Conservation (phyloP, 2,888 invertebrate genomes). For the Cantharis lateralis region DNA sequence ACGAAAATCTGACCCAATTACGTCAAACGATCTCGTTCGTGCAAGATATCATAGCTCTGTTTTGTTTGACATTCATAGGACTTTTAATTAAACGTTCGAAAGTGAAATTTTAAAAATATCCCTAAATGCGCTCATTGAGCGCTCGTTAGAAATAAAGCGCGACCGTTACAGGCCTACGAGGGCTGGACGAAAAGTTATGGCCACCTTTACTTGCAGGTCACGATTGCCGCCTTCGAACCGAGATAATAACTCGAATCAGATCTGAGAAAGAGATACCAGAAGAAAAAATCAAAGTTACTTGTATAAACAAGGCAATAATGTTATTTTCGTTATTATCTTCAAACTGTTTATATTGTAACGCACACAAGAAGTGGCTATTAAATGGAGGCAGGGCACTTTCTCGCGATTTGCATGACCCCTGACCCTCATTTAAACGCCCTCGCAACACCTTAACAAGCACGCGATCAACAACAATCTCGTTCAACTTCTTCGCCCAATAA, state of each 20-base stretch:
- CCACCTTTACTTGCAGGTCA: not conserved
- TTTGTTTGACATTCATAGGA: not conserved
- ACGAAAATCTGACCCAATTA: conserved; percentile 20
- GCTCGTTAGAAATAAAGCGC: not conserved
- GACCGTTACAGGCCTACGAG: not conserved
- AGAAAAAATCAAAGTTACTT: not conserved
- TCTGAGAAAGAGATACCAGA: not conserved
- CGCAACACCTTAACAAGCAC: conserved; percentile 46
- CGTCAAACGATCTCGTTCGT: not conserved
- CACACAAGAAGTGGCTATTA: conserved; percentile 35
- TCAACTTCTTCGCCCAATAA: conserved; percentile 11
- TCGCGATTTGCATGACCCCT: conserved; percentile 52
- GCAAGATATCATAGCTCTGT: conserved; percentile 9
- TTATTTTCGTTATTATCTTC: conserved; percentile 12
- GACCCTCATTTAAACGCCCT: conserved; percentile 50
- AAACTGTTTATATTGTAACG: conserved; percentile 22
- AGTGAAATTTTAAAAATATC: not conserved
- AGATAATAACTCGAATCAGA: not conserved
- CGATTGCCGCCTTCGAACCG: not conserved
- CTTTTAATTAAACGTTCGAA: not conserved
- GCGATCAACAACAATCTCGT: conserved; percentile 36
- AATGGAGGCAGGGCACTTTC: conserved; percentile 47
- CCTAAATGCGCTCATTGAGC: not conserved
- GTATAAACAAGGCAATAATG: not conserved
- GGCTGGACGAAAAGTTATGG: not conserved